Conservation (phyloP, 2,113 vertebrate species). For the Strigops habroptila region DNA sequence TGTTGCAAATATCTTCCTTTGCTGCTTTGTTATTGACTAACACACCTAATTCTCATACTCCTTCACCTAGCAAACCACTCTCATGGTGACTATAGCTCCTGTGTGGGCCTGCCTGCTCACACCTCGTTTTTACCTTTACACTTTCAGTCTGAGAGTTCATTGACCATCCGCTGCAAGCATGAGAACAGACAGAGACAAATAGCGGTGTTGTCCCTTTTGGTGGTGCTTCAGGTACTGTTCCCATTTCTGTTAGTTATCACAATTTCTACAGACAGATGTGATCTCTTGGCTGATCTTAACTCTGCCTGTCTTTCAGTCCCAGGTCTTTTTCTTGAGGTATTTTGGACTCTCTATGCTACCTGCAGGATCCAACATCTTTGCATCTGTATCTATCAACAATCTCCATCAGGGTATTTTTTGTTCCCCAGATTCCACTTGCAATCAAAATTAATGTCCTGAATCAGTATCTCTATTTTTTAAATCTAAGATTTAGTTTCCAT, state of each 20-base stretch:
- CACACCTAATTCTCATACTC: background rate
- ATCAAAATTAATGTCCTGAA: background rate
- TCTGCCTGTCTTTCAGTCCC: background rate
- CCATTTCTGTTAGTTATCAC: rapidly evolving
- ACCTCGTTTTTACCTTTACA: background rate
- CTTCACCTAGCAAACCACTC: background rate
- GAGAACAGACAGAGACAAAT: background rate
- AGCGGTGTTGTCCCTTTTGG: background rate
- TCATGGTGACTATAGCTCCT: background rate
- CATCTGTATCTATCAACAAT: background rate
- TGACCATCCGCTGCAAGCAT: background rate
- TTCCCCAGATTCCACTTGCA: background rate
- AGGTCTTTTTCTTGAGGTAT: background rate
- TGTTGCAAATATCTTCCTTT: constrained; percentile 6
- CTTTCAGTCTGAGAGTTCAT: background rate
- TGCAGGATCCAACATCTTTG: background rate
- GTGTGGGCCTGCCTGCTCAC: background rate
- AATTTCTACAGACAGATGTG: background rate
- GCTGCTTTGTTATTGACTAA: constrained; percentile 18
- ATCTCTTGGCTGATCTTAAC: background rate
- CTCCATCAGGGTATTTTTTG: background rate
- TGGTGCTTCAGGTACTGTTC: background rate
- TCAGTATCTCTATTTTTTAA: background rate
- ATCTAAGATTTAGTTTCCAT: background rate
- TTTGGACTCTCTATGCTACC: background rate